phyloP scores from a whole-genome alignment of 2,888 invertebrate genomes.

The Synergus laeviventris region DNA sequence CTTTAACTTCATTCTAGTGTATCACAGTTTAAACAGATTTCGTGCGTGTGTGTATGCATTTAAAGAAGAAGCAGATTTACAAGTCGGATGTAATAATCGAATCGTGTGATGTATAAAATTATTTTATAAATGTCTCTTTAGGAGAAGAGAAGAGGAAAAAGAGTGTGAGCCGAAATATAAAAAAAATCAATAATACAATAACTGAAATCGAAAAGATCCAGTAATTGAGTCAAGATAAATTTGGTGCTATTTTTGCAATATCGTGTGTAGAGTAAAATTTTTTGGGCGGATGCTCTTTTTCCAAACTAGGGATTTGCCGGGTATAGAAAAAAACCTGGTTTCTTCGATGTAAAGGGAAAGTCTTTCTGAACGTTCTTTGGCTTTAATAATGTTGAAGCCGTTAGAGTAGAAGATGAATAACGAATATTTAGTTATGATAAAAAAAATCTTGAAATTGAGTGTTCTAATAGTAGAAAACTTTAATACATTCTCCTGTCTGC shows the following conservation, averaged over 20 bases:
- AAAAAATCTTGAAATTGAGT: slow-evolving; percentile 44
- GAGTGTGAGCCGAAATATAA: slow-evolving; percentile 16
- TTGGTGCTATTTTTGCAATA: slow-evolving; percentile 40
- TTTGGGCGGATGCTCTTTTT: slow-evolving; percentile 36
- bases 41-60: slow-evolving; percentile 22
- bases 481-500: slow-evolving; percentile 54
- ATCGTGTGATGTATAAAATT: slow-evolving; percentile 30
- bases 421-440: slow-evolving; percentile 13
- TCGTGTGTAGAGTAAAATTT: slow-evolving; percentile 17
- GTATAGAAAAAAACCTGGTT: slow-evolving; percentile 10
- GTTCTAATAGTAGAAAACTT: slow-evolving; percentile 46
- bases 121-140: slow-evolving; percentile 35
- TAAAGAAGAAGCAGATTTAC: slow-evolving; percentile 20
- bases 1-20: slow-evolving; percentile 59
- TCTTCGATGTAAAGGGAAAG: slow-evolving; percentile 9
- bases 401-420: slow-evolving; percentile 28
- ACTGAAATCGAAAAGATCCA: slow-evolving; percentile 6
- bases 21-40: slow-evolving; percentile 40
- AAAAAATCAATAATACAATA: neutral
- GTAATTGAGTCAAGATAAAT: neutral
- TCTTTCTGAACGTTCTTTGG: slow-evolving; percentile 39
- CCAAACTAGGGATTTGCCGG: neutral
- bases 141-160: slow-evolving; percentile 20
- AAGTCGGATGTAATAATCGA: slow-evolving; percentile 31
- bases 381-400: slow-evolving; percentile 30